Evolutionary conservation across 23 tunicate species (phyloP).

Genomic region (Clavelina lepadiformis): DNA sequence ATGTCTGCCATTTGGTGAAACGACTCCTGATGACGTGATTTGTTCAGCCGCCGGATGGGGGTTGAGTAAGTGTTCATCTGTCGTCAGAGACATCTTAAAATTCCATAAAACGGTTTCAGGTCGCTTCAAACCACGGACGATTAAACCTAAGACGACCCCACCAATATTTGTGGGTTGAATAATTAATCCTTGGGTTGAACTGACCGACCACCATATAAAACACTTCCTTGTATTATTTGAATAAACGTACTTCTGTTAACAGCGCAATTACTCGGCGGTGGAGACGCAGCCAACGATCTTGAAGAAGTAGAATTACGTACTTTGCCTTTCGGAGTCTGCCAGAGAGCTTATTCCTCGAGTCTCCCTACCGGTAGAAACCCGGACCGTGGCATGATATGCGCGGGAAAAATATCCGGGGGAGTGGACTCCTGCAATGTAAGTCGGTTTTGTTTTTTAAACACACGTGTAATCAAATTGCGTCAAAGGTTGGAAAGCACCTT

Average conservation of each 20-base stretch:
- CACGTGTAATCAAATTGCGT: too few relatives aligned
- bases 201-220: too few relatives aligned
- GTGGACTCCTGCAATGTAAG: slow-evolving; percentile 51
- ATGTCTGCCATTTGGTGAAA: slow-evolving; percentile 36
- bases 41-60: slow-evolving; percentile 73
- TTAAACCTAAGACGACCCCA: too few relatives aligned
- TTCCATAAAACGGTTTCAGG: background rate
- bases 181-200: too few relatives aligned
- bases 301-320: slow-evolving; percentile 22
- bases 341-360: slow-evolving; percentile 9
- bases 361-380: too few relatives aligned
- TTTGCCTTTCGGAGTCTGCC: slow-evolving; percentile 29
- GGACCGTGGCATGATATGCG: slow-evolving; percentile 48
- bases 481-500: too few relatives aligned
- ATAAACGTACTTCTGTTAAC: too few relatives aligned
- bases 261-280: too few relatives aligned
- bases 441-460: background rate
- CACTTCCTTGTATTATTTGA: too few relatives aligned
- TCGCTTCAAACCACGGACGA: too few relatives aligned
- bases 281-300: slow-evolving; percentile 2
- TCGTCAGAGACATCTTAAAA: background rate
- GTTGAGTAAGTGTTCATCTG: slow-evolving; percentile 21
- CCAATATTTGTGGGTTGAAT: too few relatives aligned
- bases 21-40: slow-evolving; percentile 12
- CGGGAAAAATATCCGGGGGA: slow-evolving; percentile 37